phyloP scores from a whole-genome alignment of 1,140 invertebrate genomes.

The Pteromalus puparum region DNA sequence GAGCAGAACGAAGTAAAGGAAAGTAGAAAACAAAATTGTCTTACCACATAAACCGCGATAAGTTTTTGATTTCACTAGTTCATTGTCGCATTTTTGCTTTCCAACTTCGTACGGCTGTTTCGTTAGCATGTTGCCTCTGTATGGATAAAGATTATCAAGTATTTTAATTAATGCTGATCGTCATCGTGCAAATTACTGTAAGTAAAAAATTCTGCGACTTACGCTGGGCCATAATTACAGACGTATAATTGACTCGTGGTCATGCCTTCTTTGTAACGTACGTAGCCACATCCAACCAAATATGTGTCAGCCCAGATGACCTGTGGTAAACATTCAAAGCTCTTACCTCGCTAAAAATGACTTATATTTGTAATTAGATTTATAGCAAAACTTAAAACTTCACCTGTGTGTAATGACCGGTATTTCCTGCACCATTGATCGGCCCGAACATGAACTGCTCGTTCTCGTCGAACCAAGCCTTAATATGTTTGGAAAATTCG shows the following conservation, averaged over 20 bases:
- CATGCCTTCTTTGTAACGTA: constrained; percentile 75
- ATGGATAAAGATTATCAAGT: neutral
- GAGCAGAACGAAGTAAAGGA: too few species aligned
- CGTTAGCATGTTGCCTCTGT: neutral
- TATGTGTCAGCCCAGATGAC: constrained; percentile 88
- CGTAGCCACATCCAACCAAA: constrained; percentile 86
- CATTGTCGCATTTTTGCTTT: neutral
- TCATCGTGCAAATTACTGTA: neutral
- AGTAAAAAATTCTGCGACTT: constrained; percentile 57
- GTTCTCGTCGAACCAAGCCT: neutral
- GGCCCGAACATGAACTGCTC: neutral
- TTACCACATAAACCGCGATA: constrained; percentile 11
- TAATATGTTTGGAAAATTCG: neutral
- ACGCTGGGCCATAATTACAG: constrained; percentile 91
- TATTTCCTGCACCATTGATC: too few species aligned
- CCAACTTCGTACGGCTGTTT: neutral
- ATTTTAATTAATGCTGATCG: too few species aligned
- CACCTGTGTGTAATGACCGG: constrained; percentile 27
- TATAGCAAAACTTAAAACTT: too few species aligned
- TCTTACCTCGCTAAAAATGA: too few species aligned
- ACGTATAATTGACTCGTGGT: constrained; percentile 84
- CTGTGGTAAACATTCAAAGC: constrained; percentile 70
- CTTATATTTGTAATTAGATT: too few species aligned
- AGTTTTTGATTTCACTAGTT: neutral
- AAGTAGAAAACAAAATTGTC: neutral